Percentiles rank a stretch among this genome's conserved stretches.
Conservation (phyloP, 2,888 invertebrate genomes). For the Chrysina gloriosa region DNA sequence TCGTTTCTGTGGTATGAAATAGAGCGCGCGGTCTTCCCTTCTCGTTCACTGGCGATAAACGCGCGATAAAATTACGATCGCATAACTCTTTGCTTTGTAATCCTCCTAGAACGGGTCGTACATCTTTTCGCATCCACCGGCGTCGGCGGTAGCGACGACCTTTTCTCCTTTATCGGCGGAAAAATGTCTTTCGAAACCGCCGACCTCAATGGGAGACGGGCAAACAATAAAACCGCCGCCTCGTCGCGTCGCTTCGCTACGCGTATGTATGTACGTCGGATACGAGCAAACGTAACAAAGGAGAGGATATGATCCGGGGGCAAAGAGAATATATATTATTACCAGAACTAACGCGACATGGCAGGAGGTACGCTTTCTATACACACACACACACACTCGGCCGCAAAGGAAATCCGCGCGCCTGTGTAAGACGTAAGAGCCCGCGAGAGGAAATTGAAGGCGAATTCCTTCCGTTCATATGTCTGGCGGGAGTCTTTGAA, state of each 20-base stretch:
- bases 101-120: not conserved
- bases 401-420: constrained; percentile 6
- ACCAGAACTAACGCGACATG: not conserved
- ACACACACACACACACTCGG: constrained; percentile 12
- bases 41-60: not conserved
- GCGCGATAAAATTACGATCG: constrained; percentile 2
- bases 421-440: constrained; percentile 6
- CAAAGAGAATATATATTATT: constrained; percentile 21
- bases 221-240: constrained; percentile 12
- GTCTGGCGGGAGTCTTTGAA: not conserved
- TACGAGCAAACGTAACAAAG: constrained; percentile 10
- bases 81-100: constrained; percentile 13
- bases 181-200: not conserved
- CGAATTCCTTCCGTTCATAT: constrained; percentile 12
- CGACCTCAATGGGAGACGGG: no score
- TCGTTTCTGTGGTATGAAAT: not conserved
- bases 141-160: not conserved
- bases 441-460: constrained; percentile 19
- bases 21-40: not conserved
- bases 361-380: not conserved
- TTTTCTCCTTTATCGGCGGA: not conserved
- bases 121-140: no score
- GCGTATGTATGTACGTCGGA: not conserved
- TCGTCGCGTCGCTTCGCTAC: not conserved
- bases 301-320: constrained; percentile 4